phyloP scores from a whole-genome alignment of 2,888 invertebrate species.

The Zygaena filipendulae region DNA sequence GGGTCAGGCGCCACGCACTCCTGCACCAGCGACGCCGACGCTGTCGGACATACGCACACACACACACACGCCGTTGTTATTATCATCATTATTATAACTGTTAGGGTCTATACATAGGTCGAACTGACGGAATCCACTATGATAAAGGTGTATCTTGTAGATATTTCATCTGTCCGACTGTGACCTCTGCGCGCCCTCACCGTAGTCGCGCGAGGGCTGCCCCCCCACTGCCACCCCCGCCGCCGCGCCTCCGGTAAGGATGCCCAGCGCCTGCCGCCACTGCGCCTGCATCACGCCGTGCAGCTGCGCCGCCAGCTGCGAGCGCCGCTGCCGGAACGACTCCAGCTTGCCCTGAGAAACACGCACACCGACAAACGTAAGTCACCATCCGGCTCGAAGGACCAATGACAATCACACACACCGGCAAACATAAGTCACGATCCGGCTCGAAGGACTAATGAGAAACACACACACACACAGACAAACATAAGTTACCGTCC shows the following conservation, averaged over 20 bases:
- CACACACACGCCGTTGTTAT: too few relatives aligned
- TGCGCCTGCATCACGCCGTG: slow-evolving; percentile 84
- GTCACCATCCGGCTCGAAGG: not conserved
- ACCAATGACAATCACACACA: not conserved
- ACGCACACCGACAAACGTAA: not conserved
- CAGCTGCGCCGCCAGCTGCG: slow-evolving; percentile 77
- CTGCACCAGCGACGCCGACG: too few relatives aligned
- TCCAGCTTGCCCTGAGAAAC: slow-evolving; percentile 43
- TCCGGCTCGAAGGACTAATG: not conserved
- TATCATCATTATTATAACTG: too few relatives aligned
- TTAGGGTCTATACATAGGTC: too few relatives aligned
- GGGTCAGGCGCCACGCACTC: too few relatives aligned
- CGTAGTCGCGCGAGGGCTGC: not conserved
- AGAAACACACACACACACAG: not conserved
- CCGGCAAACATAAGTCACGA: too few relatives aligned
- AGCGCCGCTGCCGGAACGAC: slow-evolving; percentile 58
- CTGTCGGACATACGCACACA: too few relatives aligned
- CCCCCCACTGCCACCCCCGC: slow-evolving; percentile 1
- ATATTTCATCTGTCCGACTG: not conserved
- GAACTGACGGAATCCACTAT: too few relatives aligned
- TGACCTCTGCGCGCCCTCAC: slow-evolving; percentile 1
- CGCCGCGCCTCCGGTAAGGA: slow-evolving; percentile 59
- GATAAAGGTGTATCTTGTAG: too few relatives aligned
- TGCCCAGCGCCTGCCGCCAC: slow-evolving; percentile 80
- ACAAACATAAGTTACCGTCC: too few relatives aligned